These are phyloP conservation scores for Urocolius indicus DNA, from an alignment of 2,113 vertebrate genomes.

Conservation along the genomic window DNA sequence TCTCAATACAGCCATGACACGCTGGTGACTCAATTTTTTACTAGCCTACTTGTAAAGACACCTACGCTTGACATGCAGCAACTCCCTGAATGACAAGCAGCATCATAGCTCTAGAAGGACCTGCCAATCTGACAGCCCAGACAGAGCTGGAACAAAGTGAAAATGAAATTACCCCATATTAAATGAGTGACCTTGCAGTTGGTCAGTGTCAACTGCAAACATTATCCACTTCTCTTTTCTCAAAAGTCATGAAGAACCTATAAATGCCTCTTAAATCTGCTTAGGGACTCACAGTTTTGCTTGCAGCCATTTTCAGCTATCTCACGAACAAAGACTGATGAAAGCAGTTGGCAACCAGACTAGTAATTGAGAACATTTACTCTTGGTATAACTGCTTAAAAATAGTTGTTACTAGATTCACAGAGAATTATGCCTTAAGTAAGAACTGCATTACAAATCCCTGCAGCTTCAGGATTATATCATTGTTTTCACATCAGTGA, in stretches of 20 bases:
- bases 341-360: neutral
- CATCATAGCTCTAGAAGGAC: neutral
- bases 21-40: neutral
- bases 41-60: neutral
- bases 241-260: neutral
- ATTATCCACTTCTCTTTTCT: neutral
- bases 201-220: neutral
- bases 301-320: neutral
- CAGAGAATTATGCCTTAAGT: neutral
- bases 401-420: neutral
- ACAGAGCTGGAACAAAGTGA: neutral
- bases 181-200: neutral
- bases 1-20: neutral
- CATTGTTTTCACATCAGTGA: neutral
- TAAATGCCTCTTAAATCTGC: neutral
- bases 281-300: neutral
- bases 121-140: neutral
- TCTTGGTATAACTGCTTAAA: neutral
- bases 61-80: neutral
- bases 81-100: neutral
- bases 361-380: neutral
- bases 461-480: neutral
- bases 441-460: neutral
- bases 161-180: neutral
- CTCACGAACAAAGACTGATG: neutral